phyloP scores from a whole-genome alignment of 2,888 invertebrate genomes.

The Apodemia zela region DNA sequence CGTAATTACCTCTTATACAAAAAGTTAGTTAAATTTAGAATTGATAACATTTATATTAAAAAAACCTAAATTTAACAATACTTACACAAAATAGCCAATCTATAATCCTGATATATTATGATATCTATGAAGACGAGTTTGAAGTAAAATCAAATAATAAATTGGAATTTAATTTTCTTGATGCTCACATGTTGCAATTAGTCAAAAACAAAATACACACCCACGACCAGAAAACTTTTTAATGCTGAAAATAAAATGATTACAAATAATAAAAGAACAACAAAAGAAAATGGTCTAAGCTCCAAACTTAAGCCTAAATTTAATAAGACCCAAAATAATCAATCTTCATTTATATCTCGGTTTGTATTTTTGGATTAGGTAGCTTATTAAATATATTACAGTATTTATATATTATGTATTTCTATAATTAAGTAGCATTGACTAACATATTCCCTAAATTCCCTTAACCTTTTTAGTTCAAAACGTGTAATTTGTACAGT shows the following conservation, averaged over 20 bases:
- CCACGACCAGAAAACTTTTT: slow-evolving; percentile 6
- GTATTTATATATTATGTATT: too few species aligned
- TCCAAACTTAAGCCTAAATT: too few species aligned
- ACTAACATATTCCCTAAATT: too few species aligned
- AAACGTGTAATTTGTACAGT: too few species aligned
- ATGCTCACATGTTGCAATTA: slow-evolving; percentile 33
- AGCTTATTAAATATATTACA: too few species aligned
- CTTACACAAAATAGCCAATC: slow-evolving; percentile 3
- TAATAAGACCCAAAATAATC: too few species aligned
- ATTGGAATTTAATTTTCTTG: slow-evolving; percentile 27
- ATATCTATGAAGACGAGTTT: slow-evolving; percentile 21
- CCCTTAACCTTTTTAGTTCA: too few species aligned
- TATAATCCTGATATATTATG: slow-evolving; percentile 1
- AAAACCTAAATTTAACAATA: background rate
- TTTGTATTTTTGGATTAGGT: too few species aligned
- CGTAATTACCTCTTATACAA: background rate
- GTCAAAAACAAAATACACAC: slow-evolving; percentile 31
- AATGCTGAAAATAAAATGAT: slow-evolving; percentile 5
- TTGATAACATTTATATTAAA: background rate
- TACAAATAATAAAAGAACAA: slow-evolving; percentile 7
- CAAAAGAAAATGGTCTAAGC: too few species aligned
- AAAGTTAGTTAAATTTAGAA: background rate
- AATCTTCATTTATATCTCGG: too few species aligned
- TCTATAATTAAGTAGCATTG: too few species aligned
- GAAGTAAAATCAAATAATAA: slow-evolving; percentile 23